Evolutionary conservation across 2,888 invertebrate species (phyloP).

Genomic region (Malthinus flaveolus): DNA sequence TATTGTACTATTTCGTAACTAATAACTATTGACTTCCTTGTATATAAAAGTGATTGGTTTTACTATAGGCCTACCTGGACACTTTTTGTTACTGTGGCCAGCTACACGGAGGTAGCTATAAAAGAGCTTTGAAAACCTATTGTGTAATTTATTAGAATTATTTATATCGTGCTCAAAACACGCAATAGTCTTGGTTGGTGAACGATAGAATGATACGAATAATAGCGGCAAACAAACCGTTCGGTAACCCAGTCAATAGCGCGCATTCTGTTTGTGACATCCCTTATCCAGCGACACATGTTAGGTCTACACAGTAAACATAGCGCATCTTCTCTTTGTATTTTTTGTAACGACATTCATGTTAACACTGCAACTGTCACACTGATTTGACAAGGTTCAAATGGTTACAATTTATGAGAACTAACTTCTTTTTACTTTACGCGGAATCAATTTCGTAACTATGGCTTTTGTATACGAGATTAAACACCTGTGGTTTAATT

Average conservation of each 20-base stretch:
- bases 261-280: slow-evolving; percentile 33
- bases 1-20: too few relatives aligned
- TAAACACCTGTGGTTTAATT: too few relatives aligned
- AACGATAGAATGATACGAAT: too few relatives aligned
- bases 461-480: too few relatives aligned
- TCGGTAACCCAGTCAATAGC: slow-evolving; percentile 25
- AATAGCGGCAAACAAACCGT: slow-evolving; percentile 9
- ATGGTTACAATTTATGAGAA: slow-evolving; percentile 41
- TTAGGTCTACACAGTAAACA: slow-evolving; percentile 42
- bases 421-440: background rate
- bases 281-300: slow-evolving; percentile 42
- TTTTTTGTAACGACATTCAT: slow-evolving; percentile 46
- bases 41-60: too few relatives aligned
- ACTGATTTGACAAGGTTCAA: slow-evolving; percentile 41
- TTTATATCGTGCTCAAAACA: slow-evolving; percentile 1
- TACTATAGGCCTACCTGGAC: too few relatives aligned
- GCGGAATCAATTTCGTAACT: too few relatives aligned
- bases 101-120: background rate
- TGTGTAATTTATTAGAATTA: slow-evolving; percentile 6
- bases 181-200: slow-evolving; percentile 9
- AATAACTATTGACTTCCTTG: too few relatives aligned
- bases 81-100: too few relatives aligned
- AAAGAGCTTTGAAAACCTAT: slow-evolving; percentile 4
- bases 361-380: slow-evolving; percentile 48
- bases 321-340: slow-evolving; percentile 49